Conservation (phyloP, 2,113 vertebrate species). For the Tichodroma muraria region DNA sequence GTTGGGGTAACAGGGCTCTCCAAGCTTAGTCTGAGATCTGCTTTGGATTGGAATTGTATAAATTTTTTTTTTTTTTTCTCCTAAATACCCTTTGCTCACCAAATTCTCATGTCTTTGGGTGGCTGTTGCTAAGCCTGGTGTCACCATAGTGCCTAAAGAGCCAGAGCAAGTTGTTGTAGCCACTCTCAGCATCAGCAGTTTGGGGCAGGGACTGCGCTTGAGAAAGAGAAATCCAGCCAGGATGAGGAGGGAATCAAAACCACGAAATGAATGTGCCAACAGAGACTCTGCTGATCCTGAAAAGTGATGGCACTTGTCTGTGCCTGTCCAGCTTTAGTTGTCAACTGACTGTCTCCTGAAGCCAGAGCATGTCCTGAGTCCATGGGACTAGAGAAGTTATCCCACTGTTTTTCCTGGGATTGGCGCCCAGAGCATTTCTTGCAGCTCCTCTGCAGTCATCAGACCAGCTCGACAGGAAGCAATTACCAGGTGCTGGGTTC, state of each 20-base stretch:
- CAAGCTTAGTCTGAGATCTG: neutral
- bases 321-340: neutral
- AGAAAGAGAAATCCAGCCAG: neutral
- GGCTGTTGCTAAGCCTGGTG: neutral
- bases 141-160: neutral
- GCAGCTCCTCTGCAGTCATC: neutral
- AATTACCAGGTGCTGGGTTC: neutral
- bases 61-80: neutral
- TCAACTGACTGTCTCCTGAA: neutral
- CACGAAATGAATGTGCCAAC: neutral
- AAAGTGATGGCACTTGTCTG: neutral
- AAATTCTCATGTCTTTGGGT: neutral
- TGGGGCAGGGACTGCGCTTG: neutral
- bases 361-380: neutral
- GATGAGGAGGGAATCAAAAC: neutral
- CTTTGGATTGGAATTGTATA: neutral
- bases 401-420: neutral
- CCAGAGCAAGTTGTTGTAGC: neutral
- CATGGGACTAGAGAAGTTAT: neutral
- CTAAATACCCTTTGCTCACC: neutral
- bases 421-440: neutral
- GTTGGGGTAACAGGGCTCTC: neutral
- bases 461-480: constrained; percentile 41
- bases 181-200: neutral
- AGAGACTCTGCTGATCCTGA: neutral